Conservation (phyloP, 2,797 vertebrate genomes). For the Enteromius paludinosus region DNA sequence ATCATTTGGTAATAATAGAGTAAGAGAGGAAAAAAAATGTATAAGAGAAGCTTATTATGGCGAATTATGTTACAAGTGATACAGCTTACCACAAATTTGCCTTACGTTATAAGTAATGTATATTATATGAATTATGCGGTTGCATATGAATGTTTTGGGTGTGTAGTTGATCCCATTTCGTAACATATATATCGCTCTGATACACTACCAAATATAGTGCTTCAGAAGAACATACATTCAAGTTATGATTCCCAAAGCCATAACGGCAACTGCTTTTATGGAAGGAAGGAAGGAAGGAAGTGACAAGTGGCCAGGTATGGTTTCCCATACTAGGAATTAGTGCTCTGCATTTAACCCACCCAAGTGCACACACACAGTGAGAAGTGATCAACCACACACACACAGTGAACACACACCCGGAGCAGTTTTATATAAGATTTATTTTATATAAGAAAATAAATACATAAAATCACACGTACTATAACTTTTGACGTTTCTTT, state of each 20-base stretch:
- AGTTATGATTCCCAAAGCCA: not conserved
- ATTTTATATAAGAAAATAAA: not conserved
- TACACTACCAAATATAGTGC: not conserved
- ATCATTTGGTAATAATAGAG: constrained; percentile 47
- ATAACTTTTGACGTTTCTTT: not conserved
- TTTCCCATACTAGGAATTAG: too few relatives aligned
- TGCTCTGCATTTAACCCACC: too few relatives aligned
- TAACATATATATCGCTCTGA: not conserved
- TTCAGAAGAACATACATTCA: not conserved
- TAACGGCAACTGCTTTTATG: not conserved
- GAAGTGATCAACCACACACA: too few relatives aligned
- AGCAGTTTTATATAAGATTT: too few relatives aligned
- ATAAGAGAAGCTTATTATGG: constrained; percentile 29
- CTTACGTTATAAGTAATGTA: constrained; percentile 30
- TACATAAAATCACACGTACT: not conserved
- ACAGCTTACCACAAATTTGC: constrained; percentile 35
- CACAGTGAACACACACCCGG: too few relatives aligned
- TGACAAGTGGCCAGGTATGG: too few relatives aligned
- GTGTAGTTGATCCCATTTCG: not conserved
- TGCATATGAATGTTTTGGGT: constrained; percentile 22
- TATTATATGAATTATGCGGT: constrained; percentile 30
- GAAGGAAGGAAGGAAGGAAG: too few relatives aligned
- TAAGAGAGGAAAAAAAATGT: constrained; percentile 14
- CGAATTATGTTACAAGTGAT: constrained; percentile 41
- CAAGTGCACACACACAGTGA: too few relatives aligned